Base-by-base conservation (phyloP, 2,113 vertebrate species). In the Cyprinus carpio region DNA sequence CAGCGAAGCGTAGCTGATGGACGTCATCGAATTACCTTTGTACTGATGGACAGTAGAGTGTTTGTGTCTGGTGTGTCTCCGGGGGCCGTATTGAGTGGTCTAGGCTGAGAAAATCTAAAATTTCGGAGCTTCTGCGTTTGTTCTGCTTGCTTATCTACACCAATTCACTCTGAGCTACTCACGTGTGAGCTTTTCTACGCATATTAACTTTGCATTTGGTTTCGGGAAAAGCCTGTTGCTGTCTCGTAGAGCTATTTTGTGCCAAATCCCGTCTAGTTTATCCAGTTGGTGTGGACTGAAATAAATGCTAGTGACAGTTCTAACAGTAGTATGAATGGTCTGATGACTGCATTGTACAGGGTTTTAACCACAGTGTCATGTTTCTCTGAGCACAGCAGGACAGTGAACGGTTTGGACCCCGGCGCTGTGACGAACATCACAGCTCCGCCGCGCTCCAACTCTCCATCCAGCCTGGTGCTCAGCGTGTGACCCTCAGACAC, bases 361-460 rank as follows among this genome's bases (percentile, higher is more conserved):
- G 56, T 27, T 71, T 67, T 87, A 62, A 74, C 37, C 72, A n/a
- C 23, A 27, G 40, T 27, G 6, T n/a, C n/a, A 16, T 58, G 87
- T 51, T 90, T 87, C 72, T 88, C 31, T 89, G 77, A 83, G 60
- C 87, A 16, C 90, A 88, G 89, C 93, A 95, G 97, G 95, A 91
- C 94, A 81, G 88, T 96, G 90, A 98, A 96, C 1, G 95, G 96
- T 87, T 95, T 97, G 88, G 96, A 98, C 54, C 92, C 96, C 8
- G 95, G 93, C 0, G 84, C 93, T 9, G 91, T 95, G 87, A 92
- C 93, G 0, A 95, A 94, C 88, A 91, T 86, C 92, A 96, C 67
- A 10, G 67, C 96, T 16, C 93, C 91, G 0, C 95, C 96, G 0
- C 94, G 95, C 1, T 92, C 96, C 0, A 94, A 96, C 2, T 95